These are phyloP conservation scores for Ianthella basta DNA, from an alignment of 37 sponge, comb jelly and placozoan genomes.

Conservation along the genomic window DNA sequence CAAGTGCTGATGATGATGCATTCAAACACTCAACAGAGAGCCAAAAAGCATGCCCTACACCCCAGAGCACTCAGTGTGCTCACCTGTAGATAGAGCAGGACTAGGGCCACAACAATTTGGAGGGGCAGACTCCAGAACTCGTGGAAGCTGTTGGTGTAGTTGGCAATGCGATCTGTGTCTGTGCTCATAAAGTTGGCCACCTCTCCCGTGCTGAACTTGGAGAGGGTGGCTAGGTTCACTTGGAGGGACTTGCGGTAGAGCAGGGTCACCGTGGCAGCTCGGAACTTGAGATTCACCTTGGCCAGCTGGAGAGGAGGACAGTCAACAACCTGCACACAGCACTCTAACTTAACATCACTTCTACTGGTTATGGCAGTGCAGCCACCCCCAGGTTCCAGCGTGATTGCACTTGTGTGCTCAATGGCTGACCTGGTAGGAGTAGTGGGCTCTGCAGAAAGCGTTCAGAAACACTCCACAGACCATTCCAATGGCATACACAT, in stretches of 20 bases:
- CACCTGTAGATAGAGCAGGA: slow-evolving; percentile 88
- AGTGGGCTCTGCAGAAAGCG: slow-evolving; percentile 74
- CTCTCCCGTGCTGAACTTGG: slow-evolving; percentile 84
- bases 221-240: slow-evolving; percentile 68
- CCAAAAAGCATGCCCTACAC: too few species aligned
- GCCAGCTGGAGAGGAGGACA: slow-evolving; percentile 66
- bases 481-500: slow-evolving; percentile 82
- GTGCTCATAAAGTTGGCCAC: slow-evolving; percentile 95
- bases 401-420: background rate
- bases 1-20: too few species aligned
- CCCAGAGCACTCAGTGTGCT: background rate
- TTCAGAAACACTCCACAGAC: slow-evolving; percentile 63
- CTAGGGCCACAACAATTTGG: slow-evolving; percentile 86
- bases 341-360: background rate
- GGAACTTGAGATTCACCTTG: slow-evolving; percentile 81
- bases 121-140: slow-evolving; percentile 97
- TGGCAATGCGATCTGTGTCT: slow-evolving; percentile 91
- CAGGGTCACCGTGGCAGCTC: slow-evolving; percentile 84
- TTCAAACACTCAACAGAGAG: too few species aligned
- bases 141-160: slow-evolving; percentile 88
- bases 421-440: slow-evolving; percentile 66
- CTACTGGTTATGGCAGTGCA: slow-evolving; percentile 2
- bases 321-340: background rate
- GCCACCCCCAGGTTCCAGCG: background rate
- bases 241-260: slow-evolving; percentile 84